Base-by-base conservation (phyloP, 2,113 vertebrate genomes). In the Percina caprodes region DNA sequence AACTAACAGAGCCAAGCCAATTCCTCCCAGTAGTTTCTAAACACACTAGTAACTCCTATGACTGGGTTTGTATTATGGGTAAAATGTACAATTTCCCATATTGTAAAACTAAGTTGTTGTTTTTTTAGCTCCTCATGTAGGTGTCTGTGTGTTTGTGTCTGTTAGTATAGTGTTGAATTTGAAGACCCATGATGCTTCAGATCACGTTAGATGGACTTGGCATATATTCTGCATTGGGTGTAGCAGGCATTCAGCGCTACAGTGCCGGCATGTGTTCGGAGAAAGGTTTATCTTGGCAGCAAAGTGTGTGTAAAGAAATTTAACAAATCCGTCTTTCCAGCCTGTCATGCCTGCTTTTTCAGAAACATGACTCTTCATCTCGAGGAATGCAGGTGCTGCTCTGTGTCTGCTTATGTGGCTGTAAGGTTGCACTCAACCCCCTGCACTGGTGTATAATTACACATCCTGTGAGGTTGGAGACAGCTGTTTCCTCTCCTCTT, bases 401-500 rank as follows among this genome's bases (percentile, higher is more conserved):
- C 35, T 39, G 51, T 62, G 35, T 72, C 0, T 77, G 77, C 33
- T 21, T 26, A 6, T 80, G 77, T 69, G 59, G 15, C 52, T 81
- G 46, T 72, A 59, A 51, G 5, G 56, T 79, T 86, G 71, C 78
- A 60, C 1, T 79, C n/a, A 5, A 78, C 73, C 69, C 62, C 26
- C 24, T 83, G 3, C 83, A 51, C 74, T 78, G 62, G 60, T 83
- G 52, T 90, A 56, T 92, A 91, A 93, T 93, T 94, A 91, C 79
- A 81, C 91, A 89, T 88, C 82, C 78, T 90, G 77, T 89, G 68
- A 81, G 65, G 61, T 80, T 85, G 83, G 49, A 85, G 83, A 91
- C 93, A 90, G 89, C 91, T 93, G 90, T 90, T 92, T 88, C 67
- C 76, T 80, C 74, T 83, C 46, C 59, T 91, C 88, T 92, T 84